These are phyloP conservation scores for Athripsodes cinereus DNA, from an alignment of 2,888 invertebrate genomes.

Conservation along the genomic window DNA sequence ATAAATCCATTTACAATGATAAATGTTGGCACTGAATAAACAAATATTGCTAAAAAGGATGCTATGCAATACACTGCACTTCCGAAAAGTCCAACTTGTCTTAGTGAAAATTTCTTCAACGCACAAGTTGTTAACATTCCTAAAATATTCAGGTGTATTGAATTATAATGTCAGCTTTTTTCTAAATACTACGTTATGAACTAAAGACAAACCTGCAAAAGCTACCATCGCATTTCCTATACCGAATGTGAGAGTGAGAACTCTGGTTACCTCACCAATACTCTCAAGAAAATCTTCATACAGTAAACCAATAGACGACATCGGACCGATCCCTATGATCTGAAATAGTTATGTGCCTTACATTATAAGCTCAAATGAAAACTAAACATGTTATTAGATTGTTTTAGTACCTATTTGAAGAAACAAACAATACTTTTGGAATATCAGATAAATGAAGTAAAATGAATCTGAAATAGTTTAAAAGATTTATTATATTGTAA, in stretches of 20 bases:
- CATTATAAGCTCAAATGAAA: too few species aligned
- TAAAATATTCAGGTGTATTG: constrained; percentile 31
- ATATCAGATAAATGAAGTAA: too few species aligned
- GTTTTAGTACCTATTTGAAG: too few species aligned
- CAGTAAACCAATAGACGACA: constrained; percentile 63
- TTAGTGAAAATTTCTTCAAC: constrained; percentile 58
- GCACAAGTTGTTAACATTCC: constrained; percentile 64
- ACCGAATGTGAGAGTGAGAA: constrained; percentile 63
- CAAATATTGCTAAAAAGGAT: constrained; percentile 57
- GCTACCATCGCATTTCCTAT: constrained; percentile 60
- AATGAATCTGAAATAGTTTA: too few species aligned
- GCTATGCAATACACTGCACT: constrained; percentile 58
- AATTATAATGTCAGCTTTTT: too few species aligned
- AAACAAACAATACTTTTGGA: too few species aligned
- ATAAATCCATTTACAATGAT: constrained; percentile 59
- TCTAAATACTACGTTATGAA: constrained; percentile 13
- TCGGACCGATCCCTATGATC: constrained; percentile 62
- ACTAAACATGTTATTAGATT: too few species aligned
- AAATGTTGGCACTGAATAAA: constrained; percentile 55
- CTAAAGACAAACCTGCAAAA: constrained; percentile 54
- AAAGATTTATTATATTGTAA: too few species aligned
- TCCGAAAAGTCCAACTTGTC: constrained; percentile 61
- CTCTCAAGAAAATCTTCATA: constrained; percentile 63
- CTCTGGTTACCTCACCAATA: constrained; percentile 62
- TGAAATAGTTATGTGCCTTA: too few species aligned